Conservation (phyloP, 1,140 invertebrate species). For the Macrotrachela quadricornifera region DNA sequence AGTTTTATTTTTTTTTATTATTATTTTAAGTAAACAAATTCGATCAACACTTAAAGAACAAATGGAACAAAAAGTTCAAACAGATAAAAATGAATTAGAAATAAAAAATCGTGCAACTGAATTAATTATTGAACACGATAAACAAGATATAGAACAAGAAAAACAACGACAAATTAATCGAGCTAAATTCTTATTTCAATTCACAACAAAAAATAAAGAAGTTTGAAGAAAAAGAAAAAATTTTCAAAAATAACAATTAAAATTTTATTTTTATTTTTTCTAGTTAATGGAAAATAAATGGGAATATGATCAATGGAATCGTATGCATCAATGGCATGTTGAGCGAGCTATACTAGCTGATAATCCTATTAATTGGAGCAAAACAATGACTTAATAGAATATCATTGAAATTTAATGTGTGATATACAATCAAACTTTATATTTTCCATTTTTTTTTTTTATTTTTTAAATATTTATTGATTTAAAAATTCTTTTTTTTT, state of each 20-base stretch:
- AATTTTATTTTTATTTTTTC: not conserved
- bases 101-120: not conserved
- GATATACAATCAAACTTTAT: too few relatives aligned
- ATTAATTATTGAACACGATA: conserved; percentile 1
- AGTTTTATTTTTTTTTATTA: too few relatives aligned
- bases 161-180: not conserved
- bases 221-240: not conserved
- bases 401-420: too few relatives aligned
- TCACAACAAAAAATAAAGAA: not conserved
- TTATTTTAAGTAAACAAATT: conserved; percentile 8
- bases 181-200: not conserved
- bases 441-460: too few relatives aligned
- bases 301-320: conserved; percentile 1
- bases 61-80: conserved; percentile 4
- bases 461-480: not conserved
- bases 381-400: conserved; percentile 1
- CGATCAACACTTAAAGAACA: conserved; percentile 7
- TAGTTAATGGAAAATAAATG: conserved; percentile 8
- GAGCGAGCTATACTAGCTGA: conserved; percentile 4
- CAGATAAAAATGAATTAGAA: not conserved
- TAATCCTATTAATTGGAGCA: conserved; percentile 8
- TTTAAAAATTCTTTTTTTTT: not conserved
- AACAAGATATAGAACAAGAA: conserved; percentile 1
- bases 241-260: not conserved
- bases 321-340: conserved; percentile 7